phyloP scores from a whole-genome alignment of 2,113 vertebrate genomes.

The Connochaetes taurinus region DNA sequence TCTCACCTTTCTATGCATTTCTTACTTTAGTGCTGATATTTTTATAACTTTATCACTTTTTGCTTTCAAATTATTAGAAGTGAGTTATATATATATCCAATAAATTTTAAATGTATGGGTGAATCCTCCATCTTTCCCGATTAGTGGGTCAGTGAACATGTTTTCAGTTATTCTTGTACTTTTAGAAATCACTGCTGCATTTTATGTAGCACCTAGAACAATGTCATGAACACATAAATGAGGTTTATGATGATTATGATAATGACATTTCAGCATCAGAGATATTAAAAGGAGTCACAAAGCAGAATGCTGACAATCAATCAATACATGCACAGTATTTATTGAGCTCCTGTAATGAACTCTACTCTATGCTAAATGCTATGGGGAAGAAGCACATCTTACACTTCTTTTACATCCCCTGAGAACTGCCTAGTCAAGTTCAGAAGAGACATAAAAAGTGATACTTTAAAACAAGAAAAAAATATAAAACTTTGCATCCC shows the following conservation, averaged over 20 bases:
- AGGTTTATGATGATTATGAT: conserved; percentile 40
- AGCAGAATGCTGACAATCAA: conserved; percentile 41
- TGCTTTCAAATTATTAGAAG: background rate
- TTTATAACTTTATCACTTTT: background rate
- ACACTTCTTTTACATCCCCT: background rate
- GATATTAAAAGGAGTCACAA: conserved; percentile 52
- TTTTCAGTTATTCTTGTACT: background rate
- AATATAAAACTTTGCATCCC: background rate
- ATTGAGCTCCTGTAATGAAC: conserved; percentile 25
- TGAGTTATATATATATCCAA: background rate
- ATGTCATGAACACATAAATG: conserved; percentile 32
- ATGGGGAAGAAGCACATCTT: background rate
- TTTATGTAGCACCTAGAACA: conserved; percentile 11
- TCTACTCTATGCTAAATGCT: background rate
- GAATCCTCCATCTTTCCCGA: background rate
- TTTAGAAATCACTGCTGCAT: conserved; percentile 17
- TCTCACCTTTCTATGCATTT: background rate
- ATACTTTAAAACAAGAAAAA: conserved; percentile 11
- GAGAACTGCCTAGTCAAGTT: background rate
- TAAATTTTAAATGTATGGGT: background rate
- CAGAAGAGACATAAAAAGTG: background rate
- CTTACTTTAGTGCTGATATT: background rate
- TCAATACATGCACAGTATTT: conserved; percentile 23
- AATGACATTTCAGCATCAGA: conserved; percentile 43
- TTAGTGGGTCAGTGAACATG: background rate